Evolutionary conservation across 2,113 vertebrate species (phyloP).

Genomic region (Pseudolaguvia tuberculata): DNA sequence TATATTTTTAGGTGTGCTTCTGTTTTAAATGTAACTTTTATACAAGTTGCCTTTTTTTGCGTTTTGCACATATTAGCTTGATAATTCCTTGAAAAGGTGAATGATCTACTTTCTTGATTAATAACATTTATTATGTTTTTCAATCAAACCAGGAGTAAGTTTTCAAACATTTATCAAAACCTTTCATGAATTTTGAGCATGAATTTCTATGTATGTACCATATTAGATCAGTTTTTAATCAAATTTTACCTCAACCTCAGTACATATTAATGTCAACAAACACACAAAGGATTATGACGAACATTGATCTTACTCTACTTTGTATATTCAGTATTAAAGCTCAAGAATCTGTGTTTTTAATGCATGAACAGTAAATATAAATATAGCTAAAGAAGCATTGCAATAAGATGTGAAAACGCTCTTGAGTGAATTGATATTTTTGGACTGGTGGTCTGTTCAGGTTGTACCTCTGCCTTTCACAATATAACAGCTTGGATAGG

Average conservation of each 20-base stretch:
- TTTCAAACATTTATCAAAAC: neutral
- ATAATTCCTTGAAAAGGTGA: neutral
- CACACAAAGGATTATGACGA: neutral
- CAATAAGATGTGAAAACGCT: neutral
- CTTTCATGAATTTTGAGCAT: neutral
- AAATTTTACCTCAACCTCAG: neutral
- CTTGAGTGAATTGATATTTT: neutral
- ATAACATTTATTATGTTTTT: neutral
- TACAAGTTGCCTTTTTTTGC: conserved; percentile 47
- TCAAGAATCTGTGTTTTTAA: neutral
- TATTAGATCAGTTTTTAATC: conserved; percentile 5
- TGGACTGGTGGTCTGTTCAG: neutral
- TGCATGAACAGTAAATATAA: neutral
- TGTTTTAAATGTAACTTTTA: conserved; percentile 40
- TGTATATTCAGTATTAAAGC: neutral
- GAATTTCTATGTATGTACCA: neutral
- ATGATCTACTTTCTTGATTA: no score
- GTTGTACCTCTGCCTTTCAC: no score
- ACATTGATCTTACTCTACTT: neutral
- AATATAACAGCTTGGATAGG: no score
- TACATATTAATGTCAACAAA: neutral
- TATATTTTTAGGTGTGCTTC: conserved; percentile 35
- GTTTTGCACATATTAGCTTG: conserved; percentile 38
- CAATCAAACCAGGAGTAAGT: neutral
- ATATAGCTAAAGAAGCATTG: neutral